phyloP scores from a whole-genome alignment of 2,113 vertebrate species.

The Equus quagga region DNA sequence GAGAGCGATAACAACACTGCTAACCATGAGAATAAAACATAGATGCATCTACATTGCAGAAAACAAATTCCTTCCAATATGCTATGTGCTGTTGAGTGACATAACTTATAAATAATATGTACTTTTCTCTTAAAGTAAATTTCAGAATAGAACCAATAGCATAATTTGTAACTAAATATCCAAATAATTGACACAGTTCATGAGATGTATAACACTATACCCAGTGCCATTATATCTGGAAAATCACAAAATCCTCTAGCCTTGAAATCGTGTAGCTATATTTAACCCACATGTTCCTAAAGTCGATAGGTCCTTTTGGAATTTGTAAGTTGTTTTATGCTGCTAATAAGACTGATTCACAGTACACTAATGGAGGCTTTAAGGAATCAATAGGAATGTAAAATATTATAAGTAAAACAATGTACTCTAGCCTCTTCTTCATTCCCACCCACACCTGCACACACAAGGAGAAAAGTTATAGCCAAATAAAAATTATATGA shows the following conservation, averaged over 20 bases:
- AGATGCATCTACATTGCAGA: not conserved
- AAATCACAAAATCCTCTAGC: not conserved
- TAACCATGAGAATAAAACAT: not conserved
- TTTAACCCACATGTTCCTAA: not conserved
- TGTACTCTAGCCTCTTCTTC: not conserved
- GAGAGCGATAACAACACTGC: not conserved
- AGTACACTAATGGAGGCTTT: not conserved
- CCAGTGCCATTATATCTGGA: not conserved
- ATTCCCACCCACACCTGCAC: fast-evolving
- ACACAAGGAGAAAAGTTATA: not conserved
- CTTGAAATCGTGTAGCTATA: not conserved
- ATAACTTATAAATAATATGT: not conserved
- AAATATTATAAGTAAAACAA: not conserved
- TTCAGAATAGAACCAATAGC: not conserved
- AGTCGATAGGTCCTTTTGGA: not conserved
- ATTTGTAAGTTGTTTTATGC: slow-evolving; percentile 1
- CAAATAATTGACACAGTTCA: not conserved
- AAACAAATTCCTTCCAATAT: not conserved
- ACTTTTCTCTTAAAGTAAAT: not conserved
- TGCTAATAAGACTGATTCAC: not conserved
- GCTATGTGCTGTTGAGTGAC: not conserved
- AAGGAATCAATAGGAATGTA: not conserved
- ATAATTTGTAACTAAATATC: not conserved
- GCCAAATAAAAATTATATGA: not conserved
- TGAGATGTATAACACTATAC: not conserved